Evolutionary conservation across 2,888 invertebrate species (phyloP), one percentile per base, ranked within the genome.

Genomic region (Amphipoea lucens): DNA sequence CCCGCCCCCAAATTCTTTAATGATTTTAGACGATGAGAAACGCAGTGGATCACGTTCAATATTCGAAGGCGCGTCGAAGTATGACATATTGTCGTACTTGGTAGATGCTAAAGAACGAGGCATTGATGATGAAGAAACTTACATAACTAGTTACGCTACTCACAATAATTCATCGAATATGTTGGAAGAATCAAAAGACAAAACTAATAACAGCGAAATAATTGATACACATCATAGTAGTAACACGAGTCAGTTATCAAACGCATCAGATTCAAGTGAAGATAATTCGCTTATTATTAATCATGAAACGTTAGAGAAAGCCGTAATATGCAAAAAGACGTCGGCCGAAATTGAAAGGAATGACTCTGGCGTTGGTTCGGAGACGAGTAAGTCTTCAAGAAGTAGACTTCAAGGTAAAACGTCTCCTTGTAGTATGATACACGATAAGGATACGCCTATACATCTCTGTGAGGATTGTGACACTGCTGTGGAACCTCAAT

Each of bases 331-430:
- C 88, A 97, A 97, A 89, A 98, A 98, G 90, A 96, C 97, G 54
- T 97, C 97, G 14, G 97, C 98, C 5, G 99, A 99, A 94, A 98
- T 99, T 88, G 99, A 99, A 96, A 97, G 99, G 87, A 99, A 99
- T 92, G 99, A 99, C 94, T 99, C 99, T 36, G 99, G 99, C 4
- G 99, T 99, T 3, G 99, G 99, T 72, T 99, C 99, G 6, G 99
- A 99, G 94, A 99, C 99, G 12, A 98, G 98, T 93, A 98, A 98
- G 94, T 98, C 98, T 78, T 98, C 98, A 78, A 97, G 98, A 90
- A 98, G 98, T 93, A 97, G 98, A 93, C 97, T 98, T 89, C 97
- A 98, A 95, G 98, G 95, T 86, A 97, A 97, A 95, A 96, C 95
- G 89, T 95, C 95, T 84, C 96, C 96, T 69, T 97, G 94, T 85